These are phyloP conservation scores for Apantesis nais DNA, from an alignment of 2,888 invertebrate species.

Conservation along the genomic window DNA sequence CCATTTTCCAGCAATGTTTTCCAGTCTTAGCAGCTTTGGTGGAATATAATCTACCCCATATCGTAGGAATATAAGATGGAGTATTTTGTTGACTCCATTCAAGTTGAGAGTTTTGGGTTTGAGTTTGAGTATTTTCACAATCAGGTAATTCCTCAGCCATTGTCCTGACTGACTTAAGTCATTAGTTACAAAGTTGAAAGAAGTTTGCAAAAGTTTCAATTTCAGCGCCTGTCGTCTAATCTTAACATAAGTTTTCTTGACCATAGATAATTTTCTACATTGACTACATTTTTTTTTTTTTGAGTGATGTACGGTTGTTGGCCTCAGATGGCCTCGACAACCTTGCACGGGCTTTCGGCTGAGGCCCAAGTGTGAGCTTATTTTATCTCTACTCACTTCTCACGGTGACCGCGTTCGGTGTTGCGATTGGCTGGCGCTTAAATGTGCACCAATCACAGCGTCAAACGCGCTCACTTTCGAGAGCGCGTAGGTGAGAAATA, in stretches of 20 bases:
- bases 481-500: too few species aligned
- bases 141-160: conserved; percentile 71
- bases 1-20: conserved; percentile 68
- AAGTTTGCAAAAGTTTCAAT: conserved; percentile 29
- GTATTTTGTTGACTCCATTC: conserved; percentile 79
- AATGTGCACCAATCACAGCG: too few species aligned
- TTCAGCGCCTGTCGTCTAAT: conserved; percentile 27
- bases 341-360: too few species aligned
- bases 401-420: too few species aligned
- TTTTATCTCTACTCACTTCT: too few species aligned
- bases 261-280: neutral
- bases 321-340: too few species aligned
- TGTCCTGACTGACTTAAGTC: conserved; percentile 22
- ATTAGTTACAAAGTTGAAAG: conserved; percentile 21
- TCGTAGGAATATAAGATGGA: conserved; percentile 71
- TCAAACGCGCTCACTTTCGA: too few species aligned
- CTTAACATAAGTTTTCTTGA: neutral
- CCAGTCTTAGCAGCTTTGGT: conserved; percentile 65
- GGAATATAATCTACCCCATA: conserved; percentile 84
- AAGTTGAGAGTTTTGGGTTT: conserved; percentile 78
- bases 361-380: too few species aligned
- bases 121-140: conserved; percentile 75
- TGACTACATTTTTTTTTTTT: too few species aligned
- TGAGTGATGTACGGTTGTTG: too few species aligned
- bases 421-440: too few species aligned